phyloP scores from a whole-genome alignment of 2,888 invertebrate species.

The Altica lythri region DNA sequence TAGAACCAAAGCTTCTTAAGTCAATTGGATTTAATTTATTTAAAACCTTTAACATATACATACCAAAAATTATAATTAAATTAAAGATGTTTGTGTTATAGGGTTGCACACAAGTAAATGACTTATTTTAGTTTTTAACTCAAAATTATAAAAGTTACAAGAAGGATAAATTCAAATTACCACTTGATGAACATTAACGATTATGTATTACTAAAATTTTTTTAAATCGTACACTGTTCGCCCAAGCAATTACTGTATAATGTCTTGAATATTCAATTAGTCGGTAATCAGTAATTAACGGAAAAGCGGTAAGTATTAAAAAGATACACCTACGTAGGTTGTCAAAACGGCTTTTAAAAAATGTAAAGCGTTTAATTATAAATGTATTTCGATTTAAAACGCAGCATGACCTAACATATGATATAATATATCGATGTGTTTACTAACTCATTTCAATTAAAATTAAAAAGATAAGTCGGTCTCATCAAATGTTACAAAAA shows the following conservation, averaged over 20 bases:
- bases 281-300: slow-evolving; percentile 14
- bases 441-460: slow-evolving; percentile 29
- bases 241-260: slow-evolving; percentile 5
- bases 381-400: slow-evolving; percentile 23
- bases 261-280: slow-evolving; percentile 17
- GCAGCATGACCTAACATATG: slow-evolving; percentile 21
- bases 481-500: slow-evolving; percentile 21
- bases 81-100: too few relatives aligned
- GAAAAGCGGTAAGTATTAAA: slow-evolving; percentile 11
- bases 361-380: slow-evolving; percentile 25
- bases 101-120: too few relatives aligned
- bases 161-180: too few relatives aligned
- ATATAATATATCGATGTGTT: slow-evolving; percentile 27
- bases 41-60: too few relatives aligned
- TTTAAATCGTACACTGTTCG: too few relatives aligned
- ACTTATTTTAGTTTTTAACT: too few relatives aligned
- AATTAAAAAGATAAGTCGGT: slow-evolving; percentile 26
- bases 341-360: slow-evolving; percentile 15
- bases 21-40: too few relatives aligned
- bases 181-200: too few relatives aligned
- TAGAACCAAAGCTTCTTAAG: too few relatives aligned
- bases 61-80: too few relatives aligned
- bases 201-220: too few relatives aligned
- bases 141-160: too few relatives aligned
- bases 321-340: slow-evolving; percentile 5